These are phyloP conservation scores for Pollicipes pollicipes DNA, from an alignment of 1,140 invertebrate genomes.

Conservation along the genomic window DNA sequence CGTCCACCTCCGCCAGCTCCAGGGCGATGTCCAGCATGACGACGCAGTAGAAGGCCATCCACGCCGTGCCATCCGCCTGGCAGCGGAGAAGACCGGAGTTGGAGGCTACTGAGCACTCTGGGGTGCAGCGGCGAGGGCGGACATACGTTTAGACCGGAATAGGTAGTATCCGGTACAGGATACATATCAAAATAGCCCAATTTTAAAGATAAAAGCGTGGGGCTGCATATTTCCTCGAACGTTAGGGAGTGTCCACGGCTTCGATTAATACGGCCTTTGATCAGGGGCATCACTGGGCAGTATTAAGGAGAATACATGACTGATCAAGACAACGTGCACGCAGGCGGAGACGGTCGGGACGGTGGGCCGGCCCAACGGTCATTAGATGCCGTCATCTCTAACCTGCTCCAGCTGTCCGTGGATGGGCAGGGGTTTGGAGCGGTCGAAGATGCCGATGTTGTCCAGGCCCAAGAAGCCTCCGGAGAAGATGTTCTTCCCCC, in stretches of 20 bases:
- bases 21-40: constrained; percentile 29
- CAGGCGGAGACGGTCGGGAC: too few relatives aligned
- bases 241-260: too few relatives aligned
- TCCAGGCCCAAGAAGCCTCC: constrained; percentile 31
- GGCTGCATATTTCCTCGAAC: constrained; percentile 4
- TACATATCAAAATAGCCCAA: too few relatives aligned
- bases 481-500: constrained; percentile 27
- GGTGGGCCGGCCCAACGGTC: too few relatives aligned
- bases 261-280: too few relatives aligned
- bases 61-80: constrained; percentile 29
- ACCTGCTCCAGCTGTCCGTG: constrained; percentile 26
- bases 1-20: constrained; percentile 24
- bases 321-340: too few relatives aligned
- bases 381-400: too few relatives aligned
- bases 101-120: not conserved
- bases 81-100: not conserved
- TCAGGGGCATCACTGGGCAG: too few relatives aligned
- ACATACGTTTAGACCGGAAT: too few relatives aligned
- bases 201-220: too few relatives aligned
- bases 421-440: constrained; percentile 26
- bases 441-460: constrained; percentile 31
- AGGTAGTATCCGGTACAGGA: too few relatives aligned
- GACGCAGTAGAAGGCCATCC: constrained; percentile 30
- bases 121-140: not conserved
- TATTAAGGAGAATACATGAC: too few relatives aligned